A percentile compares a stretch with the other conserved stretches of the same genome.
Evolutionary conservation across 2,113 vertebrate species (phyloP).

Genomic region (Pterocles burchelli): DNA sequence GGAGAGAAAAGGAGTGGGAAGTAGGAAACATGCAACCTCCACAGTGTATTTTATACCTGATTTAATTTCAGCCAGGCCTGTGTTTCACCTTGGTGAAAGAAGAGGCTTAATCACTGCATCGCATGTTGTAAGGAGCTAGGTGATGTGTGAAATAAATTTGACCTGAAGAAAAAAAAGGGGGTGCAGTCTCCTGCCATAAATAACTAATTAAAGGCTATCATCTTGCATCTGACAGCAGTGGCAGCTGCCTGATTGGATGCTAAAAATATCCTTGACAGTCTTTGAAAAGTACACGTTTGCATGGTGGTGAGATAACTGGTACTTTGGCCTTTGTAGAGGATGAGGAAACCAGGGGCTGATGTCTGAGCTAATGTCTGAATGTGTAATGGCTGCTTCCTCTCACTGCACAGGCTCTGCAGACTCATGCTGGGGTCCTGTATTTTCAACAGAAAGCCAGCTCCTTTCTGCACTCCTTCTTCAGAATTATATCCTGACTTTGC

Average conservation of each 20-base stretch:
- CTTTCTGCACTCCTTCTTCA: not conserved
- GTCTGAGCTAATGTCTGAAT: not conserved
- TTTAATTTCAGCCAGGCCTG: not conserved
- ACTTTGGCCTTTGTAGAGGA: not conserved
- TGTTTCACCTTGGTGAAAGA: not conserved
- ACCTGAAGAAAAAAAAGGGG: not conserved
- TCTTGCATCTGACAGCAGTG: not conserved
- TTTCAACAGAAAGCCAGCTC: not conserved
- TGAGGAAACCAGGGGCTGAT: not conserved
- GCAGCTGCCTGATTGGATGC: not conserved
- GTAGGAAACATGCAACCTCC: not conserved
- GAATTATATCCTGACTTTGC: not conserved
- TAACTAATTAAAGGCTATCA: not conserved
- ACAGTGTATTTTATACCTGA: not conserved
- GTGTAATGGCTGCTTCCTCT: constrained; percentile 5
- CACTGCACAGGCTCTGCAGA: not conserved
- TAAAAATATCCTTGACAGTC: not conserved
- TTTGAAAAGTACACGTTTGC: not conserved
- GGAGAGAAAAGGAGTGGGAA: not conserved
- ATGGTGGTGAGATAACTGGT: not conserved
- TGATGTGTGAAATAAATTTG: not conserved
- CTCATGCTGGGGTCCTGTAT: constrained; percentile 8
- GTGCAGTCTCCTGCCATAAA: not conserved
- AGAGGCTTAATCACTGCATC: not conserved
- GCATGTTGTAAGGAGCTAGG: not conserved